Evolutionary conservation across 1,140 invertebrate genomes (phyloP).

Genomic region (Cephus cinctus): DNA sequence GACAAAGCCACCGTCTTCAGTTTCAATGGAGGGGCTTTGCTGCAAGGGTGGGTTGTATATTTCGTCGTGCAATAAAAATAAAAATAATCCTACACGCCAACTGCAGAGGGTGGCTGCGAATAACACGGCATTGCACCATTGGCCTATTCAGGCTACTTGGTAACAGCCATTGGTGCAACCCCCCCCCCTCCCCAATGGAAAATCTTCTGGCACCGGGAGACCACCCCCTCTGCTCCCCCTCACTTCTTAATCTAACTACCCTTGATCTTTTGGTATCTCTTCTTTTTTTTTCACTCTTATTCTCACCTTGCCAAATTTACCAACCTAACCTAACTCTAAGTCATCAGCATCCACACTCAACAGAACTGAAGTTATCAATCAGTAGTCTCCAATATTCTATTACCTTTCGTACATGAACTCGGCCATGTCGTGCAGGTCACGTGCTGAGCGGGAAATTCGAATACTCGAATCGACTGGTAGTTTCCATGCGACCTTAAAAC

Average conservation of each 20-base stretch:
- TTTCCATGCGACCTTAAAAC: conserved; percentile 49
- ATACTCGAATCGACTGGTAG: conserved; percentile 33
- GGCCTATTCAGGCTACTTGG: conserved; percentile 12
- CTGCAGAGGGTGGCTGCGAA: conserved; percentile 2
- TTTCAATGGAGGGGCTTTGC: too few species aligned
- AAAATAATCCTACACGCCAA: too few species aligned
- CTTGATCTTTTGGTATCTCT: too few species aligned
- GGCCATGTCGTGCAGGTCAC: conserved; percentile 36
- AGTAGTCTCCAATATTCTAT: conserved; percentile 34
- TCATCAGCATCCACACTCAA: background rate
- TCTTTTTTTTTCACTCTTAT: too few species aligned
- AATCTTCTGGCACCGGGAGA: too few species aligned
- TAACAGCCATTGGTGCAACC: conserved; percentile 11
- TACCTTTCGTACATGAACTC: conserved; percentile 48
- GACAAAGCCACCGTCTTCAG: too few species aligned
- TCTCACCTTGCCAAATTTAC: too few species aligned
- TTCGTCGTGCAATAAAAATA: too few species aligned
- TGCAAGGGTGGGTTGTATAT: too few species aligned
- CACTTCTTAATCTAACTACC: too few species aligned
- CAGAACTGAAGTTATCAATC: background rate
- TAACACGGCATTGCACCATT: conserved; percentile 9
- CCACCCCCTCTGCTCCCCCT: background rate
- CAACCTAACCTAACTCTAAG: too few species aligned
- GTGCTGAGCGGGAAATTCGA: conserved; percentile 25
- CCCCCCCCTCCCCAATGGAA: background rate